Base-by-base conservation (phyloP, 2,797 vertebrate species). In the Avahi laniger region DNA sequence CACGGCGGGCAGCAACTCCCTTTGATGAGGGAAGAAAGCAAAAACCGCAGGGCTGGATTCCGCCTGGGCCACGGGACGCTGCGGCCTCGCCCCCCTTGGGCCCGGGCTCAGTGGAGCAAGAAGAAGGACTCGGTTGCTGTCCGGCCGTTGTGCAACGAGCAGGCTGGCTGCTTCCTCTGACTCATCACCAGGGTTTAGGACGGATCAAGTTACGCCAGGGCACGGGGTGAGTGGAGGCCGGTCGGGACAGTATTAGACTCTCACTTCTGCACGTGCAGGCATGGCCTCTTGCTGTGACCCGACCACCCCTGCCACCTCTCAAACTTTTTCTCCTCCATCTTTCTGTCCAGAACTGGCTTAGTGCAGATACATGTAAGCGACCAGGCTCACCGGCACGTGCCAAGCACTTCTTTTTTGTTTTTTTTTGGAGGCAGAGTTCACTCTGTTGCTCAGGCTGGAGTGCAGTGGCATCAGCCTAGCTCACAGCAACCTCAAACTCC, bases 151-250 rank as follows among this genome's bases (percentile, higher is more conserved):
- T 7, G 35, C 84, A 92, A 70, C 22, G 18, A 81, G 24, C 79
- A 79, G 76, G 61, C 93, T 91, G 35, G 30, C 24, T 22, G 69
- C 84, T 91, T 93, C 92, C 88, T 88, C 89, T 96, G 92, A 97
- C 86, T 93, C 95, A 97, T 69, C 86, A 35, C 70, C 22, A 28
- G 87, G 89, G 76, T 70, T 92, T 79, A 48, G 26, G 81, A 61
- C 8, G 22, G 96, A 69, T 78, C n/a, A 4, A 43, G 80, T 84
- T 80, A 76, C 80, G 7, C 0, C 50, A 54, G 3, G 67, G n/a
- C 7, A 20, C 30, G 61, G 91, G 61, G 61, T 92, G 75, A 67
- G 20, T 52, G 54, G 91, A 90, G 18, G 50, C 78, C 13, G 84
- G 41, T 4, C 41, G 85, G 48, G 63, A 30, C 1, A 38, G 57